Conservation (phyloP, 2,888 invertebrate genomes). For the Dryobota labecula region DNA sequence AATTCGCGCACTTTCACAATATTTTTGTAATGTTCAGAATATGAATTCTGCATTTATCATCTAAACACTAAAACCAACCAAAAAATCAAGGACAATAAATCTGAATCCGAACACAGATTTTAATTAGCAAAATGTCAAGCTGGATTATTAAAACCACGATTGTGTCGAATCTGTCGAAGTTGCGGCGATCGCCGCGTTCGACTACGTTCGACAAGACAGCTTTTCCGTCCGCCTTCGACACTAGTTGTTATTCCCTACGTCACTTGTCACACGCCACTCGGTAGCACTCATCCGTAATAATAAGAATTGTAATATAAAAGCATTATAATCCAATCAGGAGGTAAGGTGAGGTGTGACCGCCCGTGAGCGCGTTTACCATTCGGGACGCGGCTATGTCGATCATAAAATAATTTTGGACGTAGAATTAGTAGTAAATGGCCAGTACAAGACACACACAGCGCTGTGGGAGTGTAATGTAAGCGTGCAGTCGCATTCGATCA, state of each 20-base stretch:
- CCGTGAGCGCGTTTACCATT: slow-evolving; percentile 86
- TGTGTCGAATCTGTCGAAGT: slow-evolving; percentile 62
- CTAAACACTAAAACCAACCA: neutral
- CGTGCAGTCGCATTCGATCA: slow-evolving; percentile 63
- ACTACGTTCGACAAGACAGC: slow-evolving; percentile 66
- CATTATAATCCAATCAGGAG: slow-evolving; percentile 90
- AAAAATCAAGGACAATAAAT: neutral
- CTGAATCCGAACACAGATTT: slow-evolving; percentile 13
- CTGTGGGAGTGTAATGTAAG: slow-evolving; percentile 59
- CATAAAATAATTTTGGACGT: slow-evolving; percentile 87
- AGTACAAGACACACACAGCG: slow-evolving; percentile 76
- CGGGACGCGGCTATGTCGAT: slow-evolving; percentile 79
- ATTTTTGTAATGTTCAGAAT: neutral
- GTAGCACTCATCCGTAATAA: slow-evolving; percentile 86
- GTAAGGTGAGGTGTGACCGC: slow-evolving; percentile 86
- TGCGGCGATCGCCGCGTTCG: slow-evolving; percentile 42
- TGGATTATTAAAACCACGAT: slow-evolving; percentile 61
- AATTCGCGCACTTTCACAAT: neutral
- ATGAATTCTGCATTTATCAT: neutral
- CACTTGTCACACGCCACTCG: slow-evolving; percentile 84
- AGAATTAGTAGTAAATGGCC: slow-evolving; percentile 81
- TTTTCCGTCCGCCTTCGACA: slow-evolving; percentile 71
- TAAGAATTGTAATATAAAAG: slow-evolving; percentile 90
- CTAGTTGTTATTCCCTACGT: slow-evolving; percentile 86
- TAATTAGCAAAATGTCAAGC: slow-evolving; percentile 48